Evolutionary conservation across 1,140 invertebrate species (phyloP).

Genomic region (Parapsyche elsis): DNA sequence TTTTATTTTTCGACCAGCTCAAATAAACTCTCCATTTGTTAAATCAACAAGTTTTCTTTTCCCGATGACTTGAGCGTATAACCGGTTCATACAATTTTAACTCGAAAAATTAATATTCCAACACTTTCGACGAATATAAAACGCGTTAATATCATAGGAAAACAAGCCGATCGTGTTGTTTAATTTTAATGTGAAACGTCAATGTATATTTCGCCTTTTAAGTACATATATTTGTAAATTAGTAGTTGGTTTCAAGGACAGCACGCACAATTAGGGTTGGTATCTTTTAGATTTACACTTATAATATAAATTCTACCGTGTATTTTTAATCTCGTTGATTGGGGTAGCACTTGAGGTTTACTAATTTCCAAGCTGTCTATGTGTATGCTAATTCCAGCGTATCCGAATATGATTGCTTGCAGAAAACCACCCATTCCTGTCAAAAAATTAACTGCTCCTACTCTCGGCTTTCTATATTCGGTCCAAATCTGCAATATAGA

Average conservation of each 20-base stretch:
- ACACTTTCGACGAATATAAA: not conserved
- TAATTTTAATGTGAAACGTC: not conserved
- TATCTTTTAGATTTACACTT: not conserved
- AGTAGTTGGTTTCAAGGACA: too few species aligned
- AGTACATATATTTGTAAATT: too few species aligned
- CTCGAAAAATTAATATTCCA: not conserved
- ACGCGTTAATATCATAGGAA: not conserved
- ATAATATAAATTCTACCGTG: constrained; percentile 57
- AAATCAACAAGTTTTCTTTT: too few species aligned
- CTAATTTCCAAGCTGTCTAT: constrained; percentile 61
- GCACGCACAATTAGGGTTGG: too few species aligned
- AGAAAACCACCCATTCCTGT: constrained; percentile 71
- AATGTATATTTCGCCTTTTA: too few species aligned
- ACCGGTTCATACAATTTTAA: too few species aligned
- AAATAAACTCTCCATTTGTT: too few species aligned
- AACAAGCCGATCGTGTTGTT: not conserved
- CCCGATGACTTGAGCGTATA: too few species aligned
- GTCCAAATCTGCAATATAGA: constrained; percentile 65
- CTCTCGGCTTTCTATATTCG: constrained; percentile 64
- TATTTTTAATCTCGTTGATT: constrained; percentile 60
- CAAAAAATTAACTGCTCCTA: constrained; percentile 69
- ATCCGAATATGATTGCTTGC: constrained; percentile 68
- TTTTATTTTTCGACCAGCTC: too few species aligned
- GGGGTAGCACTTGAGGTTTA: constrained; percentile 61
- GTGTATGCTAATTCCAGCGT: constrained; percentile 66